These are phyloP conservation scores for Nyctibius bracteatus DNA, from an alignment of 2,113 vertebrate genomes.

Conservation along the genomic window DNA sequence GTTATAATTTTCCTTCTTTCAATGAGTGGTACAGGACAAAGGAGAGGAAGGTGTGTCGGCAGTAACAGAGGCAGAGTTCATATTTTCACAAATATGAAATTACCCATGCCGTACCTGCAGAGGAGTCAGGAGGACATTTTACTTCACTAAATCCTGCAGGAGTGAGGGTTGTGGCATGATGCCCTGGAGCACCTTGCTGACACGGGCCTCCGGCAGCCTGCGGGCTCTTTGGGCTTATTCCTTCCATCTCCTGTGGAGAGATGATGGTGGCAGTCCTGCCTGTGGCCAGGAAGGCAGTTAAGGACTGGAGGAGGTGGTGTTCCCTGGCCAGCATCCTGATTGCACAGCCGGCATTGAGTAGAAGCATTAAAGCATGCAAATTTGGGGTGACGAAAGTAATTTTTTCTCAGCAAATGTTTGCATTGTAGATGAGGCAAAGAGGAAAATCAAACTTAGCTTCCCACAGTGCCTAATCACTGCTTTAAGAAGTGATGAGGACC, in stretches of 20 bases:
- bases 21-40: not conserved
- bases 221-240: not conserved
- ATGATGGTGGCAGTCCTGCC: not conserved
- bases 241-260: not conserved
- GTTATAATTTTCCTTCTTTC: not conserved
- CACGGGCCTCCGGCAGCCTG: not conserved
- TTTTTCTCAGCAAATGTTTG: not conserved
- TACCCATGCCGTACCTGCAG: fast-evolving
- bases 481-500: not conserved
- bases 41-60: not conserved
- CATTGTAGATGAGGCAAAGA: not conserved
- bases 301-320: not conserved
- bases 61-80: not conserved
- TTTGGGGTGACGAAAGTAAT: not conserved
- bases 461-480: not conserved
- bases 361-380: not conserved
- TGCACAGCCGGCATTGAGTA: fast-evolving
- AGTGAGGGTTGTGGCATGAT: not conserved
- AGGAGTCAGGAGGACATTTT: not conserved
- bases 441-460: not conserved
- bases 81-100: not conserved
- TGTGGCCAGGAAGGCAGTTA: not conserved
- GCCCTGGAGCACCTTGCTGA: not conserved
- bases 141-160: not conserved
- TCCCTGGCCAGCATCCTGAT: not conserved